Percentiles rank a stretch among this genome's conserved stretches.
Conservation (phyloP, 1,140 invertebrate species). For the Sitodiplosis mosellana region DNA sequence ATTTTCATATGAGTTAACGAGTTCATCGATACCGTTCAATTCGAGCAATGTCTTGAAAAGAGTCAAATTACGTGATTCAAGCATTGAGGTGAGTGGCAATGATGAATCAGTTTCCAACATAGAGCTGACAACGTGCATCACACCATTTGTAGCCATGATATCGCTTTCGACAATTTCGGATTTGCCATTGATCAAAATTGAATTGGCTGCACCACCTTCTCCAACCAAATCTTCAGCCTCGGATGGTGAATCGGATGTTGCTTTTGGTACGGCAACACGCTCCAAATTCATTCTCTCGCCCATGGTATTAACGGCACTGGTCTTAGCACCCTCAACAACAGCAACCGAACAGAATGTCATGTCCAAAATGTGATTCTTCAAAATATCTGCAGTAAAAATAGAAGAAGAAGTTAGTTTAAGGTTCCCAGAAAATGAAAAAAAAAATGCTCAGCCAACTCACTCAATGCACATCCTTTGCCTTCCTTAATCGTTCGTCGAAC, state of each 20-base stretch:
- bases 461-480: conserved; percentile 28
- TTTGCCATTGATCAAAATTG: conserved; percentile 26
- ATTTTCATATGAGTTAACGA: conserved; percentile 34
- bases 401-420: background rate
- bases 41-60: conserved; percentile 29
- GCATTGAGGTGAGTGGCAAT: conserved; percentile 21
- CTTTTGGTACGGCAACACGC: conserved; percentile 15
- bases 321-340: conserved; percentile 31
- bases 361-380: conserved; percentile 42
- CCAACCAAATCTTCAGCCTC: conserved; percentile 8
- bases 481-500: conserved; percentile 25
- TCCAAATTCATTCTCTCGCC: conserved; percentile 32
- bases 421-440: background rate
- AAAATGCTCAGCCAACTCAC: conserved; percentile 15
- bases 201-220: too few relatives aligned
- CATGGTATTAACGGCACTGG: conserved; percentile 32
- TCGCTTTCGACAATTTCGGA: conserved; percentile 27
- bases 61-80: conserved; percentile 28
- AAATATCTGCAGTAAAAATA: conserved; percentile 27
- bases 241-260: background rate
- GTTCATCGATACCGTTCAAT: conserved; percentile 33
- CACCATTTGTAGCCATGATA: conserved; percentile 44
- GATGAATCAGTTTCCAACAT: conserved; percentile 37
- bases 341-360: conserved; percentile 43
- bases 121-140: conserved; percentile 46